These are phyloP conservation scores for Ormia ochracea DNA, from an alignment of 2,888 invertebrate species.

Conservation along the genomic window DNA sequence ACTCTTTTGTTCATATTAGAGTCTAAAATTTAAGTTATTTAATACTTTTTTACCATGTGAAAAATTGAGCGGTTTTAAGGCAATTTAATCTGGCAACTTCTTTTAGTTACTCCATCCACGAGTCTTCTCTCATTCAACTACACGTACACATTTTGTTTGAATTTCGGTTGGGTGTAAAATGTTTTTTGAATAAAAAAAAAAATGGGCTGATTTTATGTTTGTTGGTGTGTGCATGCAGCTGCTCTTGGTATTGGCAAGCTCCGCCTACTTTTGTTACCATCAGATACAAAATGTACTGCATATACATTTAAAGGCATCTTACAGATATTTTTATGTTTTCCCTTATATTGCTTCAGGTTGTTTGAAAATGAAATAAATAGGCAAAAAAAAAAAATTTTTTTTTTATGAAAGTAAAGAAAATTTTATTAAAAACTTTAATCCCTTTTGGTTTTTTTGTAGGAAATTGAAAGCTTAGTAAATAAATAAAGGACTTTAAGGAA, in stretches of 20 bases:
- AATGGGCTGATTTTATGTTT: conserved; percentile 8
- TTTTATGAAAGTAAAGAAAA: not conserved
- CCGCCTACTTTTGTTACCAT: conserved; percentile 39
- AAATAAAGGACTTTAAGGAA: no score
- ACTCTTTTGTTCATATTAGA: no score
- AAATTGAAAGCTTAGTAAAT: no score
- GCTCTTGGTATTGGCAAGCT: conserved; percentile 16
- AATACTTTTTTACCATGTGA: no score
- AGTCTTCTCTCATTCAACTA: not conserved
- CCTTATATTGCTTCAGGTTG: conserved; percentile 13
- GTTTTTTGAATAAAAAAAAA: conserved; percentile 1
- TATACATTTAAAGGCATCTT: not conserved
- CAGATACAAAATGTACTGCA: not conserved
- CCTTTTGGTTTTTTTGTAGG: not conserved
- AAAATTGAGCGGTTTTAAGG: no score
- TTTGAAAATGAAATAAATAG: not conserved
- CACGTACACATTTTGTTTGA: not conserved
- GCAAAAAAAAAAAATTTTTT: not conserved
- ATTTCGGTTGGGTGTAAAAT: conserved; percentile 11
- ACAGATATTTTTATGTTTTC: not conserved
- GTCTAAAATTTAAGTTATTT: no score
- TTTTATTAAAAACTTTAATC: not conserved
- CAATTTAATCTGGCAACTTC: not conserved
- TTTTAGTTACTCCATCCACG: not conserved
- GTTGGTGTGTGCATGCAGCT: not conserved